phyloP scores from a whole-genome alignment of 2,888 invertebrate genomes.

The Leptinotarsa rubiginosa region DNA sequence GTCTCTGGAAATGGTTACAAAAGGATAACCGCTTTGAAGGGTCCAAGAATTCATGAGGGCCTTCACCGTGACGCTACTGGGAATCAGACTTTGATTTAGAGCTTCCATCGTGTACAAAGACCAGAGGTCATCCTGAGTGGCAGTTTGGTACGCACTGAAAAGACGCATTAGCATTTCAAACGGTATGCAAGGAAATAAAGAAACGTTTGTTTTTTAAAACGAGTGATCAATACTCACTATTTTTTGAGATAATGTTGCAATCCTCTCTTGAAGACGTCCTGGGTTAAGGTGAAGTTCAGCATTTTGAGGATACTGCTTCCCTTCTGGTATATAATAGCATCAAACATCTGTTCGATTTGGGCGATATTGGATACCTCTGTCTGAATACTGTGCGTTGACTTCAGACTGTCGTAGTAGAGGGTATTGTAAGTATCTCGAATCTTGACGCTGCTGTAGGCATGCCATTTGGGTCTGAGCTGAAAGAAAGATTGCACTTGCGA shows the following conservation, averaged over 20 bases:
- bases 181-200: too few species aligned
- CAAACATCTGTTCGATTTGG: slow-evolving; percentile 73
- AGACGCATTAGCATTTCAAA: neutral
- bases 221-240: slow-evolving; percentile 65
- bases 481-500: slow-evolving; percentile 37
- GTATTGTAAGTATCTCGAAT: slow-evolving; percentile 70
- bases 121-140: slow-evolving; percentile 78
- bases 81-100: slow-evolving; percentile 57
- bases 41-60: slow-evolving; percentile 81
- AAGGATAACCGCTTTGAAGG: slow-evolving; percentile 77
- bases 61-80: slow-evolving; percentile 68
- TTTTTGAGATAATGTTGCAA: slow-evolving; percentile 69
- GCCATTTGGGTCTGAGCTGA: slow-evolving; percentile 72
- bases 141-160: slow-evolving; percentile 71
- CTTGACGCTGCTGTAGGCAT: slow-evolving; percentile 69
- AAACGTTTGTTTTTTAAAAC: neutral
- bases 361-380: slow-evolving; percentile 68
- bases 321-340: slow-evolving; percentile 63
- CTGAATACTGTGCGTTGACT: slow-evolving; percentile 71
- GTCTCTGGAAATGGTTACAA: slow-evolving; percentile 71
- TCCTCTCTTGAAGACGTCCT: slow-evolving; percentile 69
- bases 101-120: slow-evolving; percentile 66
- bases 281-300: slow-evolving; percentile 71
- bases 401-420: slow-evolving; percentile 69
- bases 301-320: slow-evolving; percentile 72